Percentiles rank a stretch among this genome's conserved stretches.
Evolutionary conservation across 1,140 invertebrate species (phyloP).

Genomic region (Atta texana): DNA sequence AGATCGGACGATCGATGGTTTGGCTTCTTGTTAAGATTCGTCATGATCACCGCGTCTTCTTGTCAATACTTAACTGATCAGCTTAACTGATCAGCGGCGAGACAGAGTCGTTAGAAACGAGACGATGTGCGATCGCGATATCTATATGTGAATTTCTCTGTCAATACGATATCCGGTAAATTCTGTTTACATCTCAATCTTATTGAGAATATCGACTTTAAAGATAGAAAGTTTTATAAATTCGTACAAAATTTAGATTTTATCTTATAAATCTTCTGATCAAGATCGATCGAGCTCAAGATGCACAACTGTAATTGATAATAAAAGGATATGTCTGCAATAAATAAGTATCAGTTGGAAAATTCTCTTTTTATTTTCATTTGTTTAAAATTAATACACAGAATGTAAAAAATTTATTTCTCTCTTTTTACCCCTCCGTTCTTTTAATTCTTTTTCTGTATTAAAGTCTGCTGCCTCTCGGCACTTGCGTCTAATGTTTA

Average conservation of each 20-base stretch:
- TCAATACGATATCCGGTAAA: constrained; percentile 1
- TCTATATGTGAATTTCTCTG: not conserved
- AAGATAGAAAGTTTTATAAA: not conserved
- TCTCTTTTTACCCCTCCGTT: no score
- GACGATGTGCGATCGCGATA: not conserved
- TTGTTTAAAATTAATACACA: not conserved
- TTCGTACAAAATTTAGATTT: not conserved
- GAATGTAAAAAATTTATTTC: no score
- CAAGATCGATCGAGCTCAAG: not conserved
- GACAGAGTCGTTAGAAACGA: constrained; percentile 16
- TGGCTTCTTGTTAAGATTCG: constrained; percentile 53
- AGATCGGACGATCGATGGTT: constrained; percentile 56
- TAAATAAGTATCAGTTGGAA: not conserved
- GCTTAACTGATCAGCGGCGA: constrained; percentile 41
- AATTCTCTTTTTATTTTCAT: not conserved
- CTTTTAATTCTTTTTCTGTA: no score
- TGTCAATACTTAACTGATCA: constrained; percentile 58
- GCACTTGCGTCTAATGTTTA: no score
- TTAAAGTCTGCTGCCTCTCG: no score
- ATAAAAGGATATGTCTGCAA: not conserved
- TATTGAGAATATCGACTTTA: constrained; percentile 6
- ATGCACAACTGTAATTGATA: not conserved
- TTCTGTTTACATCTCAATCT: not conserved
- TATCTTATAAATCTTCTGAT: not conserved
- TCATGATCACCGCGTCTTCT: constrained; percentile 25